Evolutionary conservation across 1,140 invertebrate species (phyloP).

Genomic region (Cotesia vestalis): DNA sequence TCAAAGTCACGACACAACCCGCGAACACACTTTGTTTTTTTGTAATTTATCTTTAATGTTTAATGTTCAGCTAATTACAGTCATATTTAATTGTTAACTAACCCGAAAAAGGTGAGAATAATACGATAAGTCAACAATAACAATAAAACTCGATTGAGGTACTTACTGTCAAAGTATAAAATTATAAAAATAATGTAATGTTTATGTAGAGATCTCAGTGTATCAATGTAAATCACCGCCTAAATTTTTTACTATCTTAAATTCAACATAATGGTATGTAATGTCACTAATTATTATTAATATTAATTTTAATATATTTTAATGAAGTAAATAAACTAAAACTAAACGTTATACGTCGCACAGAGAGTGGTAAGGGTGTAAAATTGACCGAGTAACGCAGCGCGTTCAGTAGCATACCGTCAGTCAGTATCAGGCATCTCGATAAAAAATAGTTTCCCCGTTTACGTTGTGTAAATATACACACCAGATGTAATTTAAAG

Average conservation of each 20-base stretch:
- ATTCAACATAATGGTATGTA: no score
- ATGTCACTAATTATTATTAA: no score
- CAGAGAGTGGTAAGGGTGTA: constrained; percentile 1
- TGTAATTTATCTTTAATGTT: background rate
- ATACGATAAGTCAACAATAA: no score
- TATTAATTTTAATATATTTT: no score
- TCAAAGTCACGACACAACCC: constrained; percentile 19
- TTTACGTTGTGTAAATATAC: background rate
- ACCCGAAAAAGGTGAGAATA: no score
- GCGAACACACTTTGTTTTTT: constrained; percentile 16
- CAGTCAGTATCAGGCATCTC: constrained; percentile 3
- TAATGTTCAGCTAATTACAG: background rate
- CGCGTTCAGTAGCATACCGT: background rate
- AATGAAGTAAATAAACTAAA: background rate
- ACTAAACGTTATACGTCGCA: constrained; percentile 11
- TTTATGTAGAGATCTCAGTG: no score
- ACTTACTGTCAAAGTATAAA: no score
- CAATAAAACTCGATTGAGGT: no score
- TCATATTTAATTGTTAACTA: no score
- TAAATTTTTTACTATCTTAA: no score
- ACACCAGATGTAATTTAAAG: background rate
- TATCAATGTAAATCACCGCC: no score
- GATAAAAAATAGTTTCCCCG: constrained; percentile 15
- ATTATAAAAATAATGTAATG: no score
- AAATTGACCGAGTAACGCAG: constrained; percentile 8